Percentiles rank a stretch among this genome's conserved stretches.
Evolutionary conservation across 1,140 invertebrate species (phyloP).

Genomic region (Globodera rostochiensis): DNA sequence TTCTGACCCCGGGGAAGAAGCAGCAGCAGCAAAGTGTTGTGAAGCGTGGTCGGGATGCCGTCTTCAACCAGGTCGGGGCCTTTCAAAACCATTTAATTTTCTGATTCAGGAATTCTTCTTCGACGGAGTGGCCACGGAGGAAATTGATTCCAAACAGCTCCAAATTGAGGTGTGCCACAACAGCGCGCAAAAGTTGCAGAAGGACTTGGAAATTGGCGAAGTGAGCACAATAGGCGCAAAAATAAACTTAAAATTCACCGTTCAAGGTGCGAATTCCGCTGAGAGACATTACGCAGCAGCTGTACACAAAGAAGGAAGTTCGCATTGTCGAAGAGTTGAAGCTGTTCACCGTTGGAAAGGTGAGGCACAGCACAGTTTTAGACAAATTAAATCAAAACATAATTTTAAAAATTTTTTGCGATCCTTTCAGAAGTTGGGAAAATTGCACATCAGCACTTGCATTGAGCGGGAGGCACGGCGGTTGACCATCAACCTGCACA

Average conservation of each 20-base stretch:
- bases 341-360: slow-evolving; percentile 51
- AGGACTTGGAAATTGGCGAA: slow-evolving; percentile 51
- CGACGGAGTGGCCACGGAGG: slow-evolving; percentile 58
- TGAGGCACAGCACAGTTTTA: slow-evolving; percentile 16
- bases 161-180: slow-evolving; percentile 59
- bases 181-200: slow-evolving; percentile 58
- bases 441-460: slow-evolving; percentile 58
- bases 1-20: slow-evolving; percentile 54
- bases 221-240: not conserved
- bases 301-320: slow-evolving; percentile 62
- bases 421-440: slow-evolving; percentile 62
- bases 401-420: not conserved
- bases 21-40: slow-evolving; percentile 60
- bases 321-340: slow-evolving; percentile 63
- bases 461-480: slow-evolving; percentile 63
- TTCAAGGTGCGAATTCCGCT: slow-evolving; percentile 60
- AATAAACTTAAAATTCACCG: not conserved
- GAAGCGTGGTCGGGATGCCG: slow-evolving; percentile 61
- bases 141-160: slow-evolving; percentile 57
- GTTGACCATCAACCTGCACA: slow-evolving; percentile 63
- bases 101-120: slow-evolving; percentile 63
- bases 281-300: slow-evolving; percentile 49
- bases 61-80: slow-evolving; percentile 58
- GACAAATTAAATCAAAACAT: not conserved
- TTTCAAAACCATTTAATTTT: not conserved